Evolutionary conservation across 2,888 invertebrate genomes (phyloP).

Genomic region (Orchesella flavescens): DNA sequence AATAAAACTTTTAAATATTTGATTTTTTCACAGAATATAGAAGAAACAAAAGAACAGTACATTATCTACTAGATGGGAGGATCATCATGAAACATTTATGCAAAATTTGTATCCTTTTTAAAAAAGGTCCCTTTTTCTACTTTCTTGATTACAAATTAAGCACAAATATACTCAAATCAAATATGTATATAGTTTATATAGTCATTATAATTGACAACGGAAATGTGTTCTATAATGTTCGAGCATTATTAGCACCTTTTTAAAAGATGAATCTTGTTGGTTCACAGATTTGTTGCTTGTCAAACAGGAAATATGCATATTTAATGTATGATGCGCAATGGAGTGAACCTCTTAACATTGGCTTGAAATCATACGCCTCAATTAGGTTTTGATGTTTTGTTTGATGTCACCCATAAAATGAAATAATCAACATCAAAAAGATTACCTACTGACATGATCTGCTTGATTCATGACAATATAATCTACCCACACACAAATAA

Average conservation of each 20-base stretch:
- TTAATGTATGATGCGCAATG: background rate
- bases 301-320: slow-evolving; percentile 40
- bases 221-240: background rate
- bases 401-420: background rate
- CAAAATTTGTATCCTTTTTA: too few species aligned
- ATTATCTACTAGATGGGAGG: too few species aligned
- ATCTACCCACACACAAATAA: background rate
- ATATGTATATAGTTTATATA: background rate
- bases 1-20: too few species aligned
- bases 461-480: background rate
- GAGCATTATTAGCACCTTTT: background rate
- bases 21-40: too few species aligned
- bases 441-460: background rate
- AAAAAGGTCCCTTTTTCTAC: background rate
- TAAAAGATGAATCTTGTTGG: slow-evolving; percentile 1
- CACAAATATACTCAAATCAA: background rate
- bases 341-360: slow-evolving; percentile 10
- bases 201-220: slow-evolving; percentile 40
- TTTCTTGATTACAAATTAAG: background rate
- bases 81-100: too few species aligned
- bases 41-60: too few species aligned
- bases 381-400: background rate
- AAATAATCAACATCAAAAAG: background rate
- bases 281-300: background rate
- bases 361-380: background rate